Evolutionary conservation across 2,888 invertebrate genomes (phyloP).

Genomic region (Bugula neritina): DNA sequence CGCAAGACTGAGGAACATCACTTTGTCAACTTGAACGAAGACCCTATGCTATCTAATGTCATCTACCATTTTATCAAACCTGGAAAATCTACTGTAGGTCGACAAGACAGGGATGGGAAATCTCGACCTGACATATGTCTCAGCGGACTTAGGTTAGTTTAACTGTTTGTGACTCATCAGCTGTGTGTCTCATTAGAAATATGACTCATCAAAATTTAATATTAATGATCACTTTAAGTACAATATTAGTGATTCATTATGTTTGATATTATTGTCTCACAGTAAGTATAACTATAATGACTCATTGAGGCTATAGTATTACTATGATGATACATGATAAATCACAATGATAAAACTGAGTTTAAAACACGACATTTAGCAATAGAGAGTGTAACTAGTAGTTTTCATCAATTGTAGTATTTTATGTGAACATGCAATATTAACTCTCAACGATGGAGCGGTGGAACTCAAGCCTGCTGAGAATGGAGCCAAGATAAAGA

Average conservation of each 20-base stretch:
- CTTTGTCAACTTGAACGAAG: constrained; percentile 52
- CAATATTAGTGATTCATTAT: too few species aligned
- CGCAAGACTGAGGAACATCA: constrained; percentile 41
- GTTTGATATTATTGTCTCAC: too few species aligned
- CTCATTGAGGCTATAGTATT: too few species aligned
- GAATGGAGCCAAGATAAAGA: constrained; percentile 48
- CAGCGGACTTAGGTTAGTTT: constrained; percentile 47
- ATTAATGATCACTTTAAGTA: too few species aligned
- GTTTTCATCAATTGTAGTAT: constrained; percentile 38
- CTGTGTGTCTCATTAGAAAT: too few species aligned
- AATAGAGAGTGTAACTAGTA: too few species aligned
- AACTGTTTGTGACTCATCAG: not conserved
- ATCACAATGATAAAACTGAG: too few species aligned
- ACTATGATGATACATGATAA: too few species aligned
- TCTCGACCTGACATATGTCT: constrained; percentile 44
- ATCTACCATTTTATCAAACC: constrained; percentile 47
- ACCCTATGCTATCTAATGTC: constrained; percentile 52
- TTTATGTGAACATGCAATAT: constrained; percentile 47
- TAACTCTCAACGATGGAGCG: constrained; percentile 32
- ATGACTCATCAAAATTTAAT: too few species aligned
- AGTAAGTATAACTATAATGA: too few species aligned
- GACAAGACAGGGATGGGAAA: constrained; percentile 40
- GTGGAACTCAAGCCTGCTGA: constrained; percentile 42
- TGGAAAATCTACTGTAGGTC: constrained; percentile 45
- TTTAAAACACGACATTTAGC: too few species aligned